Conservation (phyloP, 2,888 invertebrate species). For the Acrocyrtus sp. region DNA sequence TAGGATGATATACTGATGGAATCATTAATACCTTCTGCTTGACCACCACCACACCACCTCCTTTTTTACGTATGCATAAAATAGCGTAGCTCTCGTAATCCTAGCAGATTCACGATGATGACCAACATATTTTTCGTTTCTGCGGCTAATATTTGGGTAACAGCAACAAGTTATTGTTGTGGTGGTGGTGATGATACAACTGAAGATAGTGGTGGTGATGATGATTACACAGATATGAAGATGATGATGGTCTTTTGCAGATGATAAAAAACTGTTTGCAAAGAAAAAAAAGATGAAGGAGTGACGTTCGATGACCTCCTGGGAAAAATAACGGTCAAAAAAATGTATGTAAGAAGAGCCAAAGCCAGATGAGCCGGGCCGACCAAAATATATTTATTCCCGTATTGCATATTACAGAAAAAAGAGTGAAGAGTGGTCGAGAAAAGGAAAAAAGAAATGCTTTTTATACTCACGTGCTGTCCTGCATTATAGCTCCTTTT, state of each 20-base stretch:
- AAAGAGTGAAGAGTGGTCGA: no score
- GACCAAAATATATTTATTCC: no score
- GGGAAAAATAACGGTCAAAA: conserved; percentile 49
- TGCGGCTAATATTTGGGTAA: conserved; percentile 4
- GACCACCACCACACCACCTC: conserved; percentile 2
- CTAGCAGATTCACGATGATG: no score
- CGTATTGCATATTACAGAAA: no score
- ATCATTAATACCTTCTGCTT: conserved; percentile 27
- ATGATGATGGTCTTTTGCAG: conserved; percentile 29
- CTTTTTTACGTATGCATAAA: no score
- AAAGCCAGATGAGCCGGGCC: not conserved
- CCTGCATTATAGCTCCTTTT: not conserved
- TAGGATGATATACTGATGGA: conserved; percentile 34
- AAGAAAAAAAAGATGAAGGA: conserved; percentile 34
- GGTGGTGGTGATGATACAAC: not conserved
- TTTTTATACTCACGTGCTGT: not conserved
- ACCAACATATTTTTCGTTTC: conserved; percentile 31
- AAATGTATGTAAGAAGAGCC: no score
- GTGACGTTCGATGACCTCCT: conserved; percentile 53
- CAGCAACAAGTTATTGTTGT: not conserved
- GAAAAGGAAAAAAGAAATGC: no score
- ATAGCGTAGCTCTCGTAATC: no score
- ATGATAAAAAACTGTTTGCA: conserved; percentile 18
- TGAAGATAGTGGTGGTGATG: conserved; percentile 6
- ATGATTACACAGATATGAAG: conserved; percentile 18